These are phyloP conservation scores for Phaenicophaeus curvirostris DNA, from an alignment of 2,797 vertebrate species.

Conservation along the genomic window DNA sequence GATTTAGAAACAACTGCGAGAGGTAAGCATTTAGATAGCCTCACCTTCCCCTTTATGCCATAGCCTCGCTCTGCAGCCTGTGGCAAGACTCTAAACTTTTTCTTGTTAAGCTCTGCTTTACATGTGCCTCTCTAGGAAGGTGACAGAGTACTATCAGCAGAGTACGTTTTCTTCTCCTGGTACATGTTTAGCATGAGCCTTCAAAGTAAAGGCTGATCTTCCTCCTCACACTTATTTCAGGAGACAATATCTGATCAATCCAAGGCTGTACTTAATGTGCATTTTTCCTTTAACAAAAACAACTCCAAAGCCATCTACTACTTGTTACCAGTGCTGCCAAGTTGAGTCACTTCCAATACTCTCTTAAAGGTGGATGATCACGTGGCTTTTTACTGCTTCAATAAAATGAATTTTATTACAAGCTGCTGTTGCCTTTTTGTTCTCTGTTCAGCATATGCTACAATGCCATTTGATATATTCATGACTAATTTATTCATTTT, in stretches of 20 bases:
- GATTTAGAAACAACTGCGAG: neutral
- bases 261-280: neutral
- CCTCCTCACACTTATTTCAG: neutral
- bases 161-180: neutral
- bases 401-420: conserved; percentile 19
- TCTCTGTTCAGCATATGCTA: neutral
- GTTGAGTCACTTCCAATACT: conserved; percentile 9
- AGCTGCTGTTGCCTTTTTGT: neutral
- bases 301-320: neutral
- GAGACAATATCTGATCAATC: neutral
- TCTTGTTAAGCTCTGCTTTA: neutral
- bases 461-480: neutral
- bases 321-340: neutral
- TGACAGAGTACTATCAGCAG: neutral
- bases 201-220: neutral
- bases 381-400: neutral
- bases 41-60: neutral
- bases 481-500: neutral
- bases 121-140: neutral
- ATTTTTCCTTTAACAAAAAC: neutral
- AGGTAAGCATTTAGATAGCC: neutral
- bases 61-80: neutral
- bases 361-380: conserved; percentile 1
- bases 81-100: neutral
- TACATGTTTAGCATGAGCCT: neutral